A percentile compares a stretch with the other conserved stretches of the same genome.
Evolutionary conservation across 2,888 invertebrate genomes (phyloP).

Genomic region (Diarsia dahlii): DNA sequence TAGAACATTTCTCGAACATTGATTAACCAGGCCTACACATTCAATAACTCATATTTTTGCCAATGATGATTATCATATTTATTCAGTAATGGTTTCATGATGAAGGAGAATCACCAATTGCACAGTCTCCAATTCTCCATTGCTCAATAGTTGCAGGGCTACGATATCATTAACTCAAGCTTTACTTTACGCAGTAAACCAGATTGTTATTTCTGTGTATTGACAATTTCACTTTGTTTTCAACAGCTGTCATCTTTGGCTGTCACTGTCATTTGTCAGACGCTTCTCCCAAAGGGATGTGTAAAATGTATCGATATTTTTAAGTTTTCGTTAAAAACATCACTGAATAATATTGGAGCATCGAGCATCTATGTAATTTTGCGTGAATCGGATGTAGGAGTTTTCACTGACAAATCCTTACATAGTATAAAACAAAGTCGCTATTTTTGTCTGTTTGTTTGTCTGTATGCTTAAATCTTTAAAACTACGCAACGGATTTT

Average conservation of each 20-base stretch:
- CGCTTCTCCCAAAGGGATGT: background rate
- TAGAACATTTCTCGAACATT: constrained; percentile 6
- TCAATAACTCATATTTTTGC: background rate
- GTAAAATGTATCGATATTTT: background rate
- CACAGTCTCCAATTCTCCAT: constrained; percentile 25
- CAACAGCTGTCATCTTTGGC: background rate
- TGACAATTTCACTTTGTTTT: constrained; percentile 6
- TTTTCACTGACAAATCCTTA: too few species aligned
- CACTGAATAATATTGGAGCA: too few species aligned
- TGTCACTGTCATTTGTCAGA: background rate
- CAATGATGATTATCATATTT: background rate
- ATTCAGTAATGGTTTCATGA: constrained; percentile 29
- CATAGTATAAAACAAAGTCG: too few species aligned
- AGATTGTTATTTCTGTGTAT: constrained; percentile 41
- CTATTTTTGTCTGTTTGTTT: too few species aligned
- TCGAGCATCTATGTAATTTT: too few species aligned
- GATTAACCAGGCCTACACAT: background rate
- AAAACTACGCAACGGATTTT: too few species aligned
- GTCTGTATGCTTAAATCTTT: too few species aligned
- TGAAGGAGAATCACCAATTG: background rate
- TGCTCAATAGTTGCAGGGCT: background rate
- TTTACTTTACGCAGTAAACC: background rate
- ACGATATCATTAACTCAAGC: background rate
- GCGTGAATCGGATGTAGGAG: too few species aligned
- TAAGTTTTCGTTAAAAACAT: too few species aligned